Base-by-base conservation (phyloP, 2,797 vertebrate genomes). In the Enteromius afrohamiltoni region DNA sequence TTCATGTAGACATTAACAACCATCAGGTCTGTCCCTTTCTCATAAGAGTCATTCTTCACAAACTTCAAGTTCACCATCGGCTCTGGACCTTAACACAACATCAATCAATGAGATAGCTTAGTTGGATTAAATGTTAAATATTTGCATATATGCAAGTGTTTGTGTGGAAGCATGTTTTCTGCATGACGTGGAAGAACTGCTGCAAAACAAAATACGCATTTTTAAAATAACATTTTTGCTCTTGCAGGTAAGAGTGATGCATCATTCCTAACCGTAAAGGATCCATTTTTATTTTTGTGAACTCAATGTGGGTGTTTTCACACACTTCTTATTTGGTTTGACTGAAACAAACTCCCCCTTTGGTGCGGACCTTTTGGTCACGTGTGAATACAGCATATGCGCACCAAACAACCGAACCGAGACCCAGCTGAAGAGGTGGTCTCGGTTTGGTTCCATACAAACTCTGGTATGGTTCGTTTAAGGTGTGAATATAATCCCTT, bases 1-100 rank as follows among this genome's bases (percentile, higher is more conserved):
- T 99, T 99, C 90, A 97, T 93, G 0, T 99, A 99, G 79, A 99
- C 96, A 0, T 99, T 98, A 5, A 99, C 98, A 84, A 99, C 98
- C 93, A 99, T 97, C n/a, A 97, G 92, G 90, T 99, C 98, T 0
- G 96, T 98, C 71, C 98, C 98, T 89, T 99, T 99, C 93, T 99
- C 98, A 0, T 99, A 99, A 0, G 96, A 98, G 85, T 98, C 96
- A 47, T 97, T 98, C 93, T 99, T 99, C 89, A 98, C 95, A 85
- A 95, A 92, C 2, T 93, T 93, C 90, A 99, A 89, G 92, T 96
- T 98, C 70, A 99, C 96, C 93, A 97, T 96, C 40, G 96, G 96
- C 89, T 98, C 97, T 5, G 93, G 95, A 71, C 93, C 97, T 95
- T 89, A 26, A 68, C 78, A 23, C 67, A 80, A 40, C 21, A 49